phyloP scores from a whole-genome alignment of 2,797 vertebrate genomes.

The Hafferia zeledoni region DNA sequence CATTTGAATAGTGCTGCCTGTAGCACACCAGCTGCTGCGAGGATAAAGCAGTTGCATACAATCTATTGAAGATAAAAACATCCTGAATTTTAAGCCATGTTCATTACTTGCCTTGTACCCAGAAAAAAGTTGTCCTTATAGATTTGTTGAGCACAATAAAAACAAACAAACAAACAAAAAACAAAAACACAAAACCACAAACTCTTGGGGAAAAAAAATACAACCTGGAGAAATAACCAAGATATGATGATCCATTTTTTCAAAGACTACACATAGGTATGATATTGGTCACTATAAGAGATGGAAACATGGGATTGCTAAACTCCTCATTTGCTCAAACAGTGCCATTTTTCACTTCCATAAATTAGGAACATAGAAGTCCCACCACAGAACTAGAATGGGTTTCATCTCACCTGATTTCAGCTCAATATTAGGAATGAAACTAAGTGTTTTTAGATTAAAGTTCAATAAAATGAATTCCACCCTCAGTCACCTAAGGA shows the following conservation, averaged over 20 bases:
- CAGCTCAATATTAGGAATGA: neutral
- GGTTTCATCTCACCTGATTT: neutral
- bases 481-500: neutral
- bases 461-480: neutral
- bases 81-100: neutral
- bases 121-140: neutral
- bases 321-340: neutral
- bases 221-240: neutral
- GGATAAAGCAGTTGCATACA: neutral
- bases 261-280: neutral
- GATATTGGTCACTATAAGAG: neutral
- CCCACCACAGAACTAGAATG: neutral
- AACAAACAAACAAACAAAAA: too few relatives aligned
- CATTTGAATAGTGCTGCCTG: neutral
- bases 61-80: neutral
- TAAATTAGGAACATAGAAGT: neutral
- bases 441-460: neutral
- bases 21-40: neutral
- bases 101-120: neutral
- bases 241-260: neutral
- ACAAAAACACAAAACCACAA: too few relatives aligned
- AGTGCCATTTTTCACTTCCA: neutral
- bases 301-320: neutral
- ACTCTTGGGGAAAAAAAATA: accelerated
- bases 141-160: neutral